Evolutionary conservation across 2,113 vertebrate genomes (phyloP), one percentile per base, ranked within the genome.

Genomic region (Caloenas nicobarica): DNA sequence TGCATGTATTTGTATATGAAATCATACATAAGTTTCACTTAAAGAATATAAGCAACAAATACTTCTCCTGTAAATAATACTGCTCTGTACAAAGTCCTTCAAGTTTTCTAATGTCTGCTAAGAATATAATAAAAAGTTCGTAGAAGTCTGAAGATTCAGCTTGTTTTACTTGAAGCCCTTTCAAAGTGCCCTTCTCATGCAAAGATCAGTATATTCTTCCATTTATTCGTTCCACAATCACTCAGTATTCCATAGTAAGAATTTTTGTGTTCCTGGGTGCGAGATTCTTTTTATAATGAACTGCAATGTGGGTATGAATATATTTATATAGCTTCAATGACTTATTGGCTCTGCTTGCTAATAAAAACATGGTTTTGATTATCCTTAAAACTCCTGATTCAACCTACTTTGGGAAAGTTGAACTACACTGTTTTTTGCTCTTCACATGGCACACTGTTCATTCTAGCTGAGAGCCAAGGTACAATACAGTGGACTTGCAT

Each of bases 311-410:
- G 40, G 23, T 68, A 90, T 83, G 81, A 88, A 76, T 95, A 51
- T 80, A 87, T 97, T 96, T 95, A 81, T 94, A 94, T 48, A 83
- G 73, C 83, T 97, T 96, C 93, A 93, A 46, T 61, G 81, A 79
- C 93, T 97, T 96, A 94, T 69, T 97, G 93, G 95, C 93, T 95
- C 80, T 95, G 69, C 95, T 93, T 95, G 73, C 93, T 96, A 79
- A 84, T 96, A 95, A 91, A 97, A 98, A 93, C 92, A 86, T 96
- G 97, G 94, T 93, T 98, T 97, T 95, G 92, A 98, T 98, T 98
- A 97, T 58, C 76, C 66, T 96, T 96, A 95, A 97, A 98, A 93
- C 40, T 97, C 91, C 94, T 88, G 85, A 97, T 97, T 97, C 93
- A 92, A 92, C 78, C 22, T 70, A 89, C 86, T 96, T 97, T 79